Base-by-base conservation (phyloP, 2,797 vertebrate genomes). In the Prunella strophiata region DNA sequence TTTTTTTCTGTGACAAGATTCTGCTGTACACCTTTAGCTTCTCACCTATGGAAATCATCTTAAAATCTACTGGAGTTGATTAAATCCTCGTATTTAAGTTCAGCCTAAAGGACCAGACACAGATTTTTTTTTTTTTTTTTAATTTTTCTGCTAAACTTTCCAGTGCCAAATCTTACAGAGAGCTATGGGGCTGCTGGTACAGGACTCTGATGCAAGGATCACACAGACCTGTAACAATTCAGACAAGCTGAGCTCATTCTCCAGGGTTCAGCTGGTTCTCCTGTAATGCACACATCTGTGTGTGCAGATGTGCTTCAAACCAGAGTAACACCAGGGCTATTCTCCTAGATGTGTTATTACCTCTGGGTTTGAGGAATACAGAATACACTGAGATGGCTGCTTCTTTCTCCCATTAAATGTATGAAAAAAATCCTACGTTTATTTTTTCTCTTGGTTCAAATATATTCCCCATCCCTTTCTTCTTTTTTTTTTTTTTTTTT, bases 381-480 rank as follows among this genome's bases (percentile, higher is more conserved):
- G 9, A 55, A 9, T 16, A 18, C 34, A 21, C 7, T 13, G 45
- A 59, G 23, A 43, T 23, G 47, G 26, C 3, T 38, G 25, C 47
- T 74, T 40, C 10, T 58, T 79, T 54, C n/a, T 79, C 32, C 13
- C 7, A 13, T 48, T 45, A 67, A 43, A 51, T 29, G 3, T 6
- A 34, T 3, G 4, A 5, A 10, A 62, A 26, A 18, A 7, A 1
- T 4, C 6, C 2, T 8, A 10, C 3, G 5, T 73, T 70, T 65
- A 4, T 68, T 87, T 85, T 85, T 83, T 16, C 25, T 71, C 1
- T 42, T 77, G 7, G 3, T 59, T 77, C 32, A 77, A 67, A 73
- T 43, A 45, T 11, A 25, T 27, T 1, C 6, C 2, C 1, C 1
- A 5, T 4, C 0, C 4, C 2, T 8, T 3, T 19, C 7, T 3